Percentiles rank a stretch among this genome's conserved stretches.
phyloP scores from a whole-genome alignment of 2,797 vertebrate genomes.

The Enteromius treurensis region DNA sequence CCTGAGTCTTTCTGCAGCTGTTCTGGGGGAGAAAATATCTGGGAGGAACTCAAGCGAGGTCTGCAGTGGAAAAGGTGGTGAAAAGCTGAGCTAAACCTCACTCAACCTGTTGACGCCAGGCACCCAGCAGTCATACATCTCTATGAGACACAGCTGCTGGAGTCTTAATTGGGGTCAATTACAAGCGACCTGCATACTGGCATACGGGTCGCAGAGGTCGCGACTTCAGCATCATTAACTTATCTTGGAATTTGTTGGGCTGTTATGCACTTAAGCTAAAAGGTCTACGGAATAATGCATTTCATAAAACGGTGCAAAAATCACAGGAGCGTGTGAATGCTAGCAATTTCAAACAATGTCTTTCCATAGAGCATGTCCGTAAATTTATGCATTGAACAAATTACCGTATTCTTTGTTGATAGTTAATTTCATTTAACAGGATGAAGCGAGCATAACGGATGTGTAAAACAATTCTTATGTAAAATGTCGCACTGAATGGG shows the following conservation, averaged over 20 bases:
- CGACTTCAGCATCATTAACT: constrained; percentile 27
- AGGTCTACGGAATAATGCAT: not conserved
- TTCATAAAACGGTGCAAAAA: not conserved
- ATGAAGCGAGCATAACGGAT: not conserved
- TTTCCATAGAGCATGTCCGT: not conserved
- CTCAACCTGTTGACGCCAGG: constrained; percentile 57
- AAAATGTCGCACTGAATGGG: not conserved
- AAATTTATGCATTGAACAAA: not conserved
- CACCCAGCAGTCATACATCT: constrained; percentile 40
- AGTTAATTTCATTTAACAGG: not conserved
- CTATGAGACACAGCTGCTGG: constrained; percentile 46
- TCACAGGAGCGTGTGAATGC: not conserved
- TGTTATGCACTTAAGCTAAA: constrained; percentile 11
- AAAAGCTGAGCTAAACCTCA: constrained; percentile 50
- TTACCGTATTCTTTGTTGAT: not conserved
- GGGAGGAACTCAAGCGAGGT: constrained; percentile 55
- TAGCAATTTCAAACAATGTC: not conserved
- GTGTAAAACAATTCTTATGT: not conserved
- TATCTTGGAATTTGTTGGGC: constrained; percentile 21
- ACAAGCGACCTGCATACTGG: constrained; percentile 10
- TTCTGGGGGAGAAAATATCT: constrained; percentile 56
- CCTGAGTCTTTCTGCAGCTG: constrained; percentile 61
- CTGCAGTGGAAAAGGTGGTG: constrained; percentile 45
- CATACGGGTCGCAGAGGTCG: constrained; percentile 13
- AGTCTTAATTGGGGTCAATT: constrained; percentile 56